phyloP scores from a whole-genome alignment of 2,797 vertebrate genomes.

The Enteromius treurensis region DNA sequence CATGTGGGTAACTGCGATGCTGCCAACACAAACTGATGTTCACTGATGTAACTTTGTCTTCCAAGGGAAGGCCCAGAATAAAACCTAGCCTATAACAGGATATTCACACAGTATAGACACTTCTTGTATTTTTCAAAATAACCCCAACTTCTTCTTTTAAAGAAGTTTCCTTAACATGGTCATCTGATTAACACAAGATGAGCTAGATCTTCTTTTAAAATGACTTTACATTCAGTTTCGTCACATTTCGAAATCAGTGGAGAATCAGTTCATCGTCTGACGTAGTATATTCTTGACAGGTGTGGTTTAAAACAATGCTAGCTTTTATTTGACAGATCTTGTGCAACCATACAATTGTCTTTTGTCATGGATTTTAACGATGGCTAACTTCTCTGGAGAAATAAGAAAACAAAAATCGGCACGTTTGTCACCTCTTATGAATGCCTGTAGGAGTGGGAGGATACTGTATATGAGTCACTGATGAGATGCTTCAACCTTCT shows the following conservation, averaged over 20 bases:
- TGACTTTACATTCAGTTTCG: not conserved
- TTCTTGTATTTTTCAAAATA: constrained; percentile 24
- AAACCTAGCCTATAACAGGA: constrained; percentile 10
- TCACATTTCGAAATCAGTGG: not conserved
- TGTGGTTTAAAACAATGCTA: constrained; percentile 24
- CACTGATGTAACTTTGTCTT: constrained; percentile 10
- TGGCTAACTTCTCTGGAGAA: not conserved
- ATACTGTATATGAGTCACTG: constrained; percentile 44
- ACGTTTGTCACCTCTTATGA: constrained; percentile 40
- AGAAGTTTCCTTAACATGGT: not conserved
- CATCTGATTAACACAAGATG: constrained; percentile 21
- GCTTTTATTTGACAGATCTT: constrained; percentile 25
- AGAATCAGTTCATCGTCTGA: not conserved
- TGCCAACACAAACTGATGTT: not conserved
- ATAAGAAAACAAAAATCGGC: constrained; percentile 31
- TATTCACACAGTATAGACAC: not conserved
- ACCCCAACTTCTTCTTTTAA: constrained; percentile 13
- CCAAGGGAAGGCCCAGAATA: constrained; percentile 4
- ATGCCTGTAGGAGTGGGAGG: constrained; percentile 45
- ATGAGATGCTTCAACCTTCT: constrained; percentile 30
- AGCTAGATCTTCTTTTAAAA: constrained; percentile 16
- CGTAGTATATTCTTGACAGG: not conserved
- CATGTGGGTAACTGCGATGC: not conserved
- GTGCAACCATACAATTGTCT: constrained; percentile 26
- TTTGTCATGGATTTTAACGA: constrained; percentile 14